phyloP scores from a whole-genome alignment of 2,113 vertebrate species.

The Python bivittatus region DNA sequence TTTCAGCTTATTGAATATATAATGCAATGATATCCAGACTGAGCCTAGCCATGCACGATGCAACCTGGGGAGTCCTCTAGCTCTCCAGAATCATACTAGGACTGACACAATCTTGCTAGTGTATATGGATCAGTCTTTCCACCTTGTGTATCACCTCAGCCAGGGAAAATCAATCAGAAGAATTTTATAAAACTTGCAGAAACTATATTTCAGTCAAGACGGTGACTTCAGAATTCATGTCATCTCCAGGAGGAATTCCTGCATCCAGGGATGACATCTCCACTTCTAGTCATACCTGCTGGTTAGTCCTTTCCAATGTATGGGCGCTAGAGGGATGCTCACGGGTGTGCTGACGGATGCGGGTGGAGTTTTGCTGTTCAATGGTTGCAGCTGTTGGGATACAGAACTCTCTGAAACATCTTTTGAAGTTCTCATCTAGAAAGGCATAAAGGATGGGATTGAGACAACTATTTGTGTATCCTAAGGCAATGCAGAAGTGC shows the following conservation, averaged over 20 bases:
- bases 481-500: conserved; percentile 98
- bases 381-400: conserved; percentile 86
- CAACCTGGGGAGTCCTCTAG: conserved; percentile 11
- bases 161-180: conserved; percentile 7
- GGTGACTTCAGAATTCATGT: conserved; percentile 83
- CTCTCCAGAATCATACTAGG: conserved; percentile 6
- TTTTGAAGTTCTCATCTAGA: conserved; percentile 98
- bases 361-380: conserved; percentile 91
- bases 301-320: conserved; percentile 91
- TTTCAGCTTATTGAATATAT: background rate
- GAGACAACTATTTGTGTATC: conserved; percentile 98
- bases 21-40: background rate
- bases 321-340: conserved; percentile 87
- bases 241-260: conserved; percentile 70
- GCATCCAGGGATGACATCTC: conserved; percentile 85
- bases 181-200: conserved; percentile 14
- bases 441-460: conserved; percentile 98
- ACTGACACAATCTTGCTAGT: background rate
- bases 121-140: conserved; percentile 21
- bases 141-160: background rate
- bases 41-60: conserved; percentile 18
- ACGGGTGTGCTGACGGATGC: conserved; percentile 82
- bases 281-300: conserved; percentile 96
- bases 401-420: conserved; percentile 98
- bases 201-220: conserved; percentile 76